Base-by-base conservation (phyloP, 1,140 invertebrate genomes). In the Archivesica marissinica region DNA sequence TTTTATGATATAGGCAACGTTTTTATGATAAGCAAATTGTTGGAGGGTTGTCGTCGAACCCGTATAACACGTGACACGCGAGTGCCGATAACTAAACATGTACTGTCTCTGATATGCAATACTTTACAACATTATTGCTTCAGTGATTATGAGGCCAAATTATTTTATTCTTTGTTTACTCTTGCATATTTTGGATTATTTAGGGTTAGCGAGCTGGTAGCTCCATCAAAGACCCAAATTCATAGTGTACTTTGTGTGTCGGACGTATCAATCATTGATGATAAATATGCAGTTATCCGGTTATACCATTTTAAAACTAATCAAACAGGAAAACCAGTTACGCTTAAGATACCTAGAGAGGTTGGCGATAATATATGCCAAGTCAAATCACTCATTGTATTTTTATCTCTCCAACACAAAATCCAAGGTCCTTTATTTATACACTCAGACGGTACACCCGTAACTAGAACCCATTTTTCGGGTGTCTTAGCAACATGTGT, bases 111-210 rank as follows among this genome's bases (percentile, higher is more conserved):
- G 0, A 23, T 82, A 1, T 72, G 30, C 39, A 30, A 20, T 6
- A 52, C n/a, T 9, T 23, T 82, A 38, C 59, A 56, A 2, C 20
- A 44, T 20, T 41, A 28, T 9, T 72, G 64, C 52, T 72, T 25
- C 30, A 20, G 38, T 11, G n/a, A 15, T 23, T 82, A 13, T 35
- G 79, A 72, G 33, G 11, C n/a, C 20, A 72, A n/a, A 28, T 39
- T 81, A 41, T 82, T 72, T 50, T 11, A n/a, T 2, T n/a, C 79
- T 3, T 15, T 68, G 11, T 82, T 72, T 44, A 30, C 64, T n/a
- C n/a, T 82, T 41, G 79, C 79, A 0, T 72, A 82, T 72, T 82
- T 72, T 82, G 66, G 79, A 25, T 25, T 82, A 2, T 72, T 72
- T 11, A 17, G 79, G n/a, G 66, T 72, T 3, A 72, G 79, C 35